Conservation (phyloP, 2,113 vertebrate species). For the Podocnemis expansa region DNA sequence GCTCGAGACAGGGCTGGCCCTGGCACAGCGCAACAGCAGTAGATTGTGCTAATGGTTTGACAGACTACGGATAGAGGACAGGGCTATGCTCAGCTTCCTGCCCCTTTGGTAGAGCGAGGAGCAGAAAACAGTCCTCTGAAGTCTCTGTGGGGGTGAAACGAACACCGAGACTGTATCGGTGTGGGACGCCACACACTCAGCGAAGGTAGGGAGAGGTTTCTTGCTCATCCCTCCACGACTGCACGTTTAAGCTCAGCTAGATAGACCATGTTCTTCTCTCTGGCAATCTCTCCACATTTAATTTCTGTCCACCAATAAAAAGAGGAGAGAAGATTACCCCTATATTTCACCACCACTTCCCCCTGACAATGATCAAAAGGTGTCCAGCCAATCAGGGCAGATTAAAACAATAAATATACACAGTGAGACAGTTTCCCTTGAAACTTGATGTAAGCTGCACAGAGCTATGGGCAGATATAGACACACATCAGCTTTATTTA, state of each 20-base stretch:
- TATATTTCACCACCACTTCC: fast-evolving
- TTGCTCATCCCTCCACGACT: neutral
- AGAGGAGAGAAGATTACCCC: neutral
- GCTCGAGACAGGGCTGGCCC: neutral
- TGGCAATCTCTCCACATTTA: neutral
- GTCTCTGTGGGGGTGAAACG: neutral
- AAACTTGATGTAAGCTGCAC: neutral
- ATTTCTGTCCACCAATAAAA: neutral
- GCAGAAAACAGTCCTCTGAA: neutral
- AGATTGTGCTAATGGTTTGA: neutral
- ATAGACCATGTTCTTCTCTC: neutral
- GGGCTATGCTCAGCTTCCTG: neutral
- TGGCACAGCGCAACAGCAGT: neutral
- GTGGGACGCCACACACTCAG: neutral
- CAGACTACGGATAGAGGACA: neutral
- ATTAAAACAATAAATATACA: neutral
- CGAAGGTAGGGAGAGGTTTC: neutral
- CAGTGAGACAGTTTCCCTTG: neutral
- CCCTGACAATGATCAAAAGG: fast-evolving
- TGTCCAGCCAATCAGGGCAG: neutral
- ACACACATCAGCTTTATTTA: fast-evolving
- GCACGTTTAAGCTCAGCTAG: neutral
- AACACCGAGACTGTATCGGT: neutral
- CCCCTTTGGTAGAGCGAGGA: neutral
- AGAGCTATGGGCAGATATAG: fast-evolving